A percentile compares a stretch with the other conserved stretches of the same genome.
Conservation (phyloP, 2,888 invertebrate species). For the Latrodectus hesperus region DNA sequence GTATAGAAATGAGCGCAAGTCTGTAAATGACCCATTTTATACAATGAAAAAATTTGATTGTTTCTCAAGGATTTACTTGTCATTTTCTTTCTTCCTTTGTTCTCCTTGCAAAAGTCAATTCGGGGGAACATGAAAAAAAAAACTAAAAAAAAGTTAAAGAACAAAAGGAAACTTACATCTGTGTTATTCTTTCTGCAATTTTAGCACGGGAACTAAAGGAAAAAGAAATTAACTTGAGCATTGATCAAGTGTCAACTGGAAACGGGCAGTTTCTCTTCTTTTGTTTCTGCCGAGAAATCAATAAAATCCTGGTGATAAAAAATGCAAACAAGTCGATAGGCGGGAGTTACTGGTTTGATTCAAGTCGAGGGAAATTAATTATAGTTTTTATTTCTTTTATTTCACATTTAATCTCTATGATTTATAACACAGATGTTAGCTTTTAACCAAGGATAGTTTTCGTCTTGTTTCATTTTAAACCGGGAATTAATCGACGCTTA, state of each 20-base stretch:
- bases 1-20: conserved; percentile 21
- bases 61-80: conserved; percentile 36
- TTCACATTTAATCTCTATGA: conserved; percentile 7
- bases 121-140: conserved; percentile 23
- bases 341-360: conserved; percentile 21
- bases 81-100: conserved; percentile 27
- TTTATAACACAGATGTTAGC: conserved; percentile 32
- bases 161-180: conserved; percentile 8
- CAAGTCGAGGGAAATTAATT: conserved; percentile 42
- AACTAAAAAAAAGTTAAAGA: conserved; percentile 5
- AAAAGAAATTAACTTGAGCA: conserved; percentile 47
- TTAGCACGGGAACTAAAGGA: conserved; percentile 19
- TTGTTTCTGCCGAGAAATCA: conserved; percentile 7
- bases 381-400: conserved; percentile 20
- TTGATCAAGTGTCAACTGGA: conserved; percentile 54
- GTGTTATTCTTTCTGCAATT: conserved; percentile 52
- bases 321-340: conserved; percentile 38
- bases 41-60: conserved; percentile 37
- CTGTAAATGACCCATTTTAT: conserved; percentile 37
- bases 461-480: conserved; percentile 2
- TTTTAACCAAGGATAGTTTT: conserved; percentile 16
- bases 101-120: conserved; percentile 10
- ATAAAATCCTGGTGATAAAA: conserved; percentile 13
- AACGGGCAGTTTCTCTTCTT: conserved; percentile 11
- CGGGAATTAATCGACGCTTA: not conserved